Base-by-base conservation (phyloP, 2,797 vertebrate genomes). In the Centropyge bicolor region DNA sequence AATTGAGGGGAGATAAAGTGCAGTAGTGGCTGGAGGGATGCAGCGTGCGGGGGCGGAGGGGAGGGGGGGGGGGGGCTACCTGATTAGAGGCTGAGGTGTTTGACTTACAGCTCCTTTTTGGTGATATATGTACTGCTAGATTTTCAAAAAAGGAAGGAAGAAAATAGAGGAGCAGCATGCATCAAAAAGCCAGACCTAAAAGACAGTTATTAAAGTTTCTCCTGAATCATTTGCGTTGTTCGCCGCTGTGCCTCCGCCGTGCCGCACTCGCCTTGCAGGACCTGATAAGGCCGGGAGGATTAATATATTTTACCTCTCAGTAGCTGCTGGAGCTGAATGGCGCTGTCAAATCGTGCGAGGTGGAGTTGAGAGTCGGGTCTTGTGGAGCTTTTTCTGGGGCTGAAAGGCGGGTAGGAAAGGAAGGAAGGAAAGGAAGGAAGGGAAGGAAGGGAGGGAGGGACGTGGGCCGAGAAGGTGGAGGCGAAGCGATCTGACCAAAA, bases 1-100 rank as follows among this genome's bases (percentile, higher is more conserved):
- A 94, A 93, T 94, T 94, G 93, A 93, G 91, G 89, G 90, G 90
- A 93, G 92, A 94, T 93, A 94, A 93, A 92, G 90, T 88, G 92
- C 89, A 86, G 89, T 73, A n/a, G 88, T 75, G 86, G 91, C 87
- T 91, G 90, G 75, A 84, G 89, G 91, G 88, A 91, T 87, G 90
- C 86, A 13, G 17, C 17, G 70, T 57, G 88, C 51, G 86, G 85
- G 85, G 91, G 85, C 59, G 81, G 79, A 74, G 72, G 82, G 66
- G 83, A 68, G 36, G 46, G 80, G 62, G 85, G 62, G 85, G 87
- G 86, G 38, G 86, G 86, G 81, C 77, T 88, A 90, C 89, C 83
- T 93, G 91, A 93, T 93, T 92, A 90, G 88, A 89, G 74, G 88
- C 84, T 65, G 82, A 89, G 91, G 84, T 87, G 88, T 91, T 92